Conservation (phyloP, 2,797 vertebrate genomes). For the Craterocephalus amniculus region DNA sequence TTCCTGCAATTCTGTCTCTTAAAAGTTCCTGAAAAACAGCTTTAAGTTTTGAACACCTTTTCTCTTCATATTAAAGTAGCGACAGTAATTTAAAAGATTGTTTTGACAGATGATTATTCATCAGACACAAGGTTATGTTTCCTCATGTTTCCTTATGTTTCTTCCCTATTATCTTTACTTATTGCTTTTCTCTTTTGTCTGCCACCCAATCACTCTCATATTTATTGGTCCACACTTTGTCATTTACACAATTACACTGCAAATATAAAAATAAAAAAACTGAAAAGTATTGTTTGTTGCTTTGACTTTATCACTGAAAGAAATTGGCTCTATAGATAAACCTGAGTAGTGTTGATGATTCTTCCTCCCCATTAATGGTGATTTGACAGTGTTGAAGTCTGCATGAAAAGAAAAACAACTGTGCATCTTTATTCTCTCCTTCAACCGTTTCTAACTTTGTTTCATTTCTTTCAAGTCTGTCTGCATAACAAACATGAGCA, state of each 20-base stretch:
- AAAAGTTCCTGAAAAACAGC: too few species aligned
- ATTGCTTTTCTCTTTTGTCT: too few species aligned
- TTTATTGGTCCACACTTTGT: too few species aligned
- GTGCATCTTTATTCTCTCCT: slow-evolving; percentile 25
- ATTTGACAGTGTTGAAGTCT: neutral
- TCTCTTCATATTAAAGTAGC: neutral
- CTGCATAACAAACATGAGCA: slow-evolving; percentile 16
- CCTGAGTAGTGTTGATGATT: neutral
- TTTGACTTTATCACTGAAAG: neutral
- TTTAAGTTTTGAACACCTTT: neutral
- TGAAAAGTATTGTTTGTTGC: neutral
- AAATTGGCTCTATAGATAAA: neutral
- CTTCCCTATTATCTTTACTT: too few species aligned
- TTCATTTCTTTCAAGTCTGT: slow-evolving; percentile 32
- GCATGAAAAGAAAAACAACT: slow-evolving; percentile 2
- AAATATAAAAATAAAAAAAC: too few species aligned
- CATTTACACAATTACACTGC: too few species aligned
- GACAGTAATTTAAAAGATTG: neutral
- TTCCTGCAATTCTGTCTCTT: neutral
- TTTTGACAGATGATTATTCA: neutral
- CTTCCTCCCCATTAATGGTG: neutral
- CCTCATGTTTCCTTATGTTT: too few species aligned
- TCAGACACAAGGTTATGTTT: neutral
- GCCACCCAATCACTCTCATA: too few species aligned
- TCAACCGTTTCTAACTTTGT: slow-evolving; percentile 59